Conservation (phyloP, 2,797 vertebrate genomes). For the Oreochromis mossambicus region DNA sequence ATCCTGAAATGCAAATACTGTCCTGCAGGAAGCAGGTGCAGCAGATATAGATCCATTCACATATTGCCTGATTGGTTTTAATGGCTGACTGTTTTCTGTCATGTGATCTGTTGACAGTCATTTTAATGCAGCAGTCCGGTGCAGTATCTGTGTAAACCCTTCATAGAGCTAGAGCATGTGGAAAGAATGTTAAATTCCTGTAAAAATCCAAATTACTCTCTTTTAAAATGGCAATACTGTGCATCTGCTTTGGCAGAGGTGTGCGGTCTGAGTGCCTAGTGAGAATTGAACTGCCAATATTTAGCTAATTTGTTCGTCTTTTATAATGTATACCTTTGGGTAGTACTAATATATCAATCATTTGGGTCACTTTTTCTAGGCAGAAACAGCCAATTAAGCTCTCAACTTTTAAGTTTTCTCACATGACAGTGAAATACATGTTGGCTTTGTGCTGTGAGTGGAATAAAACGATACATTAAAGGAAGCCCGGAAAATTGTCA, state of each 20-base stretch:
- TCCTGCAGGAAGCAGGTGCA: conserved; percentile 39
- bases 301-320: neutral
- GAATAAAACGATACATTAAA: neutral
- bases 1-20: conserved; percentile 45
- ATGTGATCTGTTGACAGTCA: neutral
- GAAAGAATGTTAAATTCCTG: neutral
- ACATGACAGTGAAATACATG: neutral
- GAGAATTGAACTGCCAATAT: neutral
- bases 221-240: neutral
- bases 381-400: neutral
- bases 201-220: neutral
- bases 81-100: neutral
- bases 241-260: neutral
- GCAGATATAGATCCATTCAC: conserved; percentile 9
- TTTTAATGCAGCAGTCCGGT: neutral
- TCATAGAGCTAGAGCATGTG: neutral
- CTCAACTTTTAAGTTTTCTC: neutral
- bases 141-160: neutral
- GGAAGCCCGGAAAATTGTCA: neutral
- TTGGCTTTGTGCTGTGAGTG: neutral
- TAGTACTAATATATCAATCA: neutral
- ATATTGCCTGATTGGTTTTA: neutral
- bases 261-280: neutral
- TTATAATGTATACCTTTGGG: neutral
- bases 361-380: neutral